Conservation (phyloP, 2,797 vertebrate genomes). For the Echeneis naucrates region DNA sequence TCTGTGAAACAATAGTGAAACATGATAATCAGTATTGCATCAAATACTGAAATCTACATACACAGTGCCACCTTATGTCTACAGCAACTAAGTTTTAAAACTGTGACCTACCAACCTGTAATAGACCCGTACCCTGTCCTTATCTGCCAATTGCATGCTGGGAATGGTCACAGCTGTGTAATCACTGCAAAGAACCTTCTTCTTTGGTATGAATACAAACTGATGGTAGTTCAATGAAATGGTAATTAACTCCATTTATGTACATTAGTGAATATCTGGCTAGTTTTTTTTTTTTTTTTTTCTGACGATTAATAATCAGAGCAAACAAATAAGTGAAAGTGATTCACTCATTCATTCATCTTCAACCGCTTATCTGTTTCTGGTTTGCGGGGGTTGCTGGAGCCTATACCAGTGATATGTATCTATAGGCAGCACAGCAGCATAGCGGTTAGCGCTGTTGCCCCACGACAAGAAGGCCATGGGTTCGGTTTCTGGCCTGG, state of each 20-base stretch:
- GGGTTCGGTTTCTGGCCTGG: too few species aligned
- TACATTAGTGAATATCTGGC: neutral
- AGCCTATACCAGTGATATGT: too few species aligned
- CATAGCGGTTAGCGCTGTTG: too few species aligned
- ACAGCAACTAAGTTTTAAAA: slow-evolving; percentile 8
- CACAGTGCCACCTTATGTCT: neutral
- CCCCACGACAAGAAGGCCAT: too few species aligned
- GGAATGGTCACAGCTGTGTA: neutral
- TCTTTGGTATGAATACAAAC: neutral
- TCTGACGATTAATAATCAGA: too few species aligned
- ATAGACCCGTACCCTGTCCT: slow-evolving; percentile 13
- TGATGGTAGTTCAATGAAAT: neutral
- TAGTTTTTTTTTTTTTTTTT: neutral
- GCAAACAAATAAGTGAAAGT: too few species aligned
- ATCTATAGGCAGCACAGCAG: too few species aligned
- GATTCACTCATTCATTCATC: too few species aligned
- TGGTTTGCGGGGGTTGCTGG: too few species aligned
- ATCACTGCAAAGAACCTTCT: too few species aligned
- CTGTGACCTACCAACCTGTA: slow-evolving; percentile 28
- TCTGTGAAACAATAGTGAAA: neutral
- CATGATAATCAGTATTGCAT: neutral
- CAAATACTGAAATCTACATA: neutral
- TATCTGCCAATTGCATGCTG: neutral
- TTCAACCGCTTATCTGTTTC: too few species aligned
- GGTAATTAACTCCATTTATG: neutral